phyloP scores from a whole-genome alignment of 1,140 invertebrate species.

The Bicyclus anynana region DNA sequence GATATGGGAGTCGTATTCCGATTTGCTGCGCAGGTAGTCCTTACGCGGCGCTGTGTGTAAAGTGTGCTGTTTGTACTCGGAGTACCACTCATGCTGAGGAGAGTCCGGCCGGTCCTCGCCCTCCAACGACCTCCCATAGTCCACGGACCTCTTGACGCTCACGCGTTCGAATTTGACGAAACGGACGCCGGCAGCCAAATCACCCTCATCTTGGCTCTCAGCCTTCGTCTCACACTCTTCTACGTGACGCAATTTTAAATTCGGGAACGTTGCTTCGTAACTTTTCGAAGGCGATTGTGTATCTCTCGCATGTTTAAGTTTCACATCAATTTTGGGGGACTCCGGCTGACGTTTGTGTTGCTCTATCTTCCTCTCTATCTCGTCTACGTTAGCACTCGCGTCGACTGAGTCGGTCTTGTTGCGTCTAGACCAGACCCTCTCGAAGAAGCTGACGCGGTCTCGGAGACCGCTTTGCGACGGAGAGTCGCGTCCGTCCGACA shows the following conservation, averaged over 20 bases:
- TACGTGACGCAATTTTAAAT: constrained; percentile 59
- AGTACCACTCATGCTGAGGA: constrained; percentile 74
- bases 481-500: constrained; percentile 72
- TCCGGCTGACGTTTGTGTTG: constrained; percentile 74
- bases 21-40: constrained; percentile 84
- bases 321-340: constrained; percentile 78
- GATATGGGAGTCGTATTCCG: constrained; percentile 92
- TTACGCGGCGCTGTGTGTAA: constrained; percentile 78
- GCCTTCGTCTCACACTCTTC: constrained; percentile 71
- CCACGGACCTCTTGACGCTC: constrained; percentile 74
- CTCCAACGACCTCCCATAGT: constrained; percentile 35
- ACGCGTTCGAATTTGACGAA: constrained; percentile 84
- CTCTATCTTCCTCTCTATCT: constrained; percentile 80
- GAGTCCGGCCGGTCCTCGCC: constrained; percentile 77
- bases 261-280: constrained; percentile 55
- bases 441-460: constrained; percentile 86
- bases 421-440: constrained; percentile 83
- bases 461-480: constrained; percentile 78
- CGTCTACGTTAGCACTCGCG: constrained; percentile 74
- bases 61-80: constrained; percentile 64
- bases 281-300: constrained; percentile 64
- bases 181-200: constrained; percentile 78
- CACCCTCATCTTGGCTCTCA: constrained; percentile 80
- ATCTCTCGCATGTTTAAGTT: constrained; percentile 76
- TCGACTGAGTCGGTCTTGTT: constrained; percentile 65